A percentile compares a stretch with the other conserved stretches of the same genome.
Evolutionary conservation across 2,888 invertebrate species (phyloP).

Genomic region (Blera fallax): DNA sequence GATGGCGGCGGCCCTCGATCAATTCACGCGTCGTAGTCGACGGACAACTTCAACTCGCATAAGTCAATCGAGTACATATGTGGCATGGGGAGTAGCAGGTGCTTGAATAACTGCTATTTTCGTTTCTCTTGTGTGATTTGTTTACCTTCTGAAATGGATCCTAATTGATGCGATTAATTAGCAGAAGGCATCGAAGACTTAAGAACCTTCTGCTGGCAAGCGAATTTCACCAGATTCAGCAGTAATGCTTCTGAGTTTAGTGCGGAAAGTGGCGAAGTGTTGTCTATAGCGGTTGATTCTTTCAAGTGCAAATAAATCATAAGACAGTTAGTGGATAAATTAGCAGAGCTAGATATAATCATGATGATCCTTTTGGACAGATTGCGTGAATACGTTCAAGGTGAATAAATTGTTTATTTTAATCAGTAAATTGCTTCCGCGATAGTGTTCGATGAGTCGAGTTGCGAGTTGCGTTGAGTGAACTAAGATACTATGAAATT

Average conservation of each 20-base stretch:
- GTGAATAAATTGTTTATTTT: slow-evolving; percentile 16
- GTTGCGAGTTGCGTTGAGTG: neutral
- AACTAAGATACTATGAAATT: no score
- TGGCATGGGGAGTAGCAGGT: slow-evolving; percentile 1
- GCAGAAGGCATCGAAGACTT: slow-evolving; percentile 7
- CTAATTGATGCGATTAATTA: slow-evolving; percentile 68
- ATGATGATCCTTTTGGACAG: slow-evolving; percentile 27
- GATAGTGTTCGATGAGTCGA: no score
- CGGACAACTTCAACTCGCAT: neutral
- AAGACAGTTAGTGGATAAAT: neutral
- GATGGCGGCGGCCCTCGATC: slow-evolving; percentile 6
- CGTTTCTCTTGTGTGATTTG: slow-evolving; percentile 17
- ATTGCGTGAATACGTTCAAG: neutral
- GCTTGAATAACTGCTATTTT: slow-evolving; percentile 23
- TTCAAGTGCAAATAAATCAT: neutral
- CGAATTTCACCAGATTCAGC: neutral
- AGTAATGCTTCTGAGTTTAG: slow-evolving; percentile 6
- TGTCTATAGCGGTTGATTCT: neutral
- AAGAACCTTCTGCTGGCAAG: slow-evolving; percentile 1
- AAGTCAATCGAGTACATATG: slow-evolving; percentile 7
- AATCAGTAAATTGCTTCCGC: neutral
- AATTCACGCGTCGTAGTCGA: neutral
- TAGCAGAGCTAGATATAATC: neutral
- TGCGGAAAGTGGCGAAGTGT: neutral
- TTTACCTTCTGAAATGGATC: slow-evolving; percentile 50